Evolutionary conservation across 2,797 vertebrate genomes (phyloP).

Genomic region (Muscicapa striata): DNA sequence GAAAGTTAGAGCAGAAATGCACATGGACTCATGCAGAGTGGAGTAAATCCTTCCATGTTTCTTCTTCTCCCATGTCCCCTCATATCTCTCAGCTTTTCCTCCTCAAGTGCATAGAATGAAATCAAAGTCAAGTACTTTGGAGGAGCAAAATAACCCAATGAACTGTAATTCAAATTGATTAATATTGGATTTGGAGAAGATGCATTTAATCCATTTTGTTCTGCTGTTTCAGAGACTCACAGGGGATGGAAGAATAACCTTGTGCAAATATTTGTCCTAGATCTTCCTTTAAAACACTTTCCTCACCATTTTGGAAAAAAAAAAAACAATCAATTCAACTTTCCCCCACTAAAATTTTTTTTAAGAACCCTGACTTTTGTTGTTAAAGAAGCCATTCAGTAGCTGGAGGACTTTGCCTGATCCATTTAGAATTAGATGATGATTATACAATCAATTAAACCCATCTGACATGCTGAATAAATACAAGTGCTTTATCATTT

Average conservation of each 20-base stretch:
- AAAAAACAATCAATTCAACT: not conserved
- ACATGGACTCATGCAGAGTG: not conserved
- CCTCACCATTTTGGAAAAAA: not conserved
- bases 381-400: constrained; percentile 44
- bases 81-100: constrained; percentile 19
- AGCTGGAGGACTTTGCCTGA: constrained; percentile 50
- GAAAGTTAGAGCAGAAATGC: not conserved
- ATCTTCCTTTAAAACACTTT: constrained; percentile 23
- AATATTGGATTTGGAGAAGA: constrained; percentile 23
- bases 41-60: not conserved
- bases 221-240: not conserved
- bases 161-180: constrained; percentile 40
- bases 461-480: constrained; percentile 69
- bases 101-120: not conserved
- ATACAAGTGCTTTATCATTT: constrained; percentile 62
- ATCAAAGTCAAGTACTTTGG: not conserved
- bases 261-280: constrained; percentile 1
- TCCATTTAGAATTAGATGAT: constrained; percentile 55
- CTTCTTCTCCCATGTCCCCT: not conserved
- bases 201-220: constrained; percentile 23
- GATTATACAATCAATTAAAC: constrained; percentile 71
- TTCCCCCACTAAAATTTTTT: not conserved
- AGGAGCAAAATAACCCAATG: not conserved
- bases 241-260: not conserved
- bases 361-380: not conserved